Evolutionary conservation across 2,113 vertebrate species (phyloP).

Genomic region (Grammomys surdaster): DNA sequence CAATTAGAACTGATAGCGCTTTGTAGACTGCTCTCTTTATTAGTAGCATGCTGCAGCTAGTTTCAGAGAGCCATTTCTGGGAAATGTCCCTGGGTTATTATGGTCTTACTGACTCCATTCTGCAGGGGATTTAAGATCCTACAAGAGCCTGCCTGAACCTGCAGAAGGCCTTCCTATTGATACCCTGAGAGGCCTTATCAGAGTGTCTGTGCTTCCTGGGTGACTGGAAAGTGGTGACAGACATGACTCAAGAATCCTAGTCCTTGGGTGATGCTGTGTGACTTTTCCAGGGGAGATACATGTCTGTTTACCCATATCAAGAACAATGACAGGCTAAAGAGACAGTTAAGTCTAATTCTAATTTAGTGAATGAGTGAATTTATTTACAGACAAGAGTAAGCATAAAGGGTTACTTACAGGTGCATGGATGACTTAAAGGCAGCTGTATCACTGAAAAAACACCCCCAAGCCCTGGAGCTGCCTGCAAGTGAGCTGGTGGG

Average conservation of each 20-base stretch:
- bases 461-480: neutral
- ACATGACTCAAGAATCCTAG: neutral
- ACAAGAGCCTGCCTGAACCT: rapidly evolving
- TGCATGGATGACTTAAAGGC: neutral
- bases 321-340: neutral
- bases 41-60: conserved; percentile 47
- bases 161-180: rapidly evolving
- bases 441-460: neutral
- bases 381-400: neutral
- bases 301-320: neutral
- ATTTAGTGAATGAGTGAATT: neutral
- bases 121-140: conserved; percentile 29
- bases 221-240: rapidly evolving
- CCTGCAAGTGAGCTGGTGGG: neutral
- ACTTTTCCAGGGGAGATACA: neutral
- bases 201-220: neutral
- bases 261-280: neutral
- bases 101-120: conserved; percentile 13
- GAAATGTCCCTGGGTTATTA: conserved; percentile 53
- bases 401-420: neutral
- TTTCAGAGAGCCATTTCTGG: conserved; percentile 39
- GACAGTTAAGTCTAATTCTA: neutral
- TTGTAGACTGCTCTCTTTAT: conserved; percentile 70
- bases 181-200: neutral
- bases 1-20: conserved; percentile 65